Evolutionary conservation across 2,113 vertebrate species (phyloP).

Genomic region (Leucoraja erinaceus): DNA sequence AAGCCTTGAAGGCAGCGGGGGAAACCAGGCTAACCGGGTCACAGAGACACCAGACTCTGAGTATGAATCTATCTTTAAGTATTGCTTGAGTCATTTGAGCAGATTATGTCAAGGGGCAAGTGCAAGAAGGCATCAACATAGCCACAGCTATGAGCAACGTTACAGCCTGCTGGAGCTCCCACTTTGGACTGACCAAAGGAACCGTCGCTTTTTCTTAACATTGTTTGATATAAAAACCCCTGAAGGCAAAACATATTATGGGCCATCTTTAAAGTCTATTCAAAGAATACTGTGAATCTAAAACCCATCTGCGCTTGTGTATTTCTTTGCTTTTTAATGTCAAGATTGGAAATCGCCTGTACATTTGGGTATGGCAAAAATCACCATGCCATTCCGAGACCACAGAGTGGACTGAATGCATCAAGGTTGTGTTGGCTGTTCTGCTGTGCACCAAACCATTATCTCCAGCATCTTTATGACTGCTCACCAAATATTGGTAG

Average conservation of each 20-base stretch:
- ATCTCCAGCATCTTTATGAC: not conserved
- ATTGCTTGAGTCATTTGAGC: conserved; percentile 56
- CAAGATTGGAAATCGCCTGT: not conserved
- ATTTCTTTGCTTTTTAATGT: not conserved
- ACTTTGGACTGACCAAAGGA: not conserved
- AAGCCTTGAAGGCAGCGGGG: conserved; percentile 64
- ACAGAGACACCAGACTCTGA: conserved; percentile 3
- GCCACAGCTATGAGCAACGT: not conserved
- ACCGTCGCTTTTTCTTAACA: not conserved
- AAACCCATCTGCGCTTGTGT: not conserved
- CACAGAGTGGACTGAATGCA: not conserved
- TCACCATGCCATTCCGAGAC: not conserved
- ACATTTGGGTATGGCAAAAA: not conserved
- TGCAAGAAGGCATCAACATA: not conserved
- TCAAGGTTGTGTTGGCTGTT: not conserved
- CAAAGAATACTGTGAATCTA: not conserved
- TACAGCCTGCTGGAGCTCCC: not conserved
- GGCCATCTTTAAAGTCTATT: not conserved
- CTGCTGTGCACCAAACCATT: not conserved
- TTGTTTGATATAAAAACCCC: not conserved
- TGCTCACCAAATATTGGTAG: not conserved
- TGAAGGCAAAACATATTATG: not conserved
- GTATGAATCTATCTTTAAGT: conserved; percentile 48
- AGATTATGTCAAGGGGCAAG: conserved; percentile 41
- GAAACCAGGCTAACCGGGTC: conserved; percentile 59